Evolutionary conservation across 2,888 invertebrate species (phyloP).

Genomic region (Synanthedon andrenaeformis): DNA sequence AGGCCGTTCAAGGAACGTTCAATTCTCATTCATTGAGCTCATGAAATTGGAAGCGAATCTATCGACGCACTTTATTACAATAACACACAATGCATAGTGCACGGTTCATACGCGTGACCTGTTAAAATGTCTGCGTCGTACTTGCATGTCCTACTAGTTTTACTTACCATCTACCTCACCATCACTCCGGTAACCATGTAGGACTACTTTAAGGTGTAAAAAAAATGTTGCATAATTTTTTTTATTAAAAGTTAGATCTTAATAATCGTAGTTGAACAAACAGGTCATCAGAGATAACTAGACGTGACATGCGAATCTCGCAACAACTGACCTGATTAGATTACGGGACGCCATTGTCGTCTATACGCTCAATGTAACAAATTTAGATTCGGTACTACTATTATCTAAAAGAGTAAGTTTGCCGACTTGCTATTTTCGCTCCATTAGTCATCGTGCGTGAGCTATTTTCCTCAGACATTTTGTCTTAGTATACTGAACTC

Average conservation of each 20-base stretch:
- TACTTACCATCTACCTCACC: too few relatives aligned
- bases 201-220: too few relatives aligned
- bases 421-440: slow-evolving; percentile 1
- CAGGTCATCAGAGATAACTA: too few relatives aligned
- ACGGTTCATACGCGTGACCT: not conserved
- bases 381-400: slow-evolving; percentile 15
- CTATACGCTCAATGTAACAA: slow-evolving; percentile 22
- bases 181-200: too few relatives aligned
- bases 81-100: slow-evolving; percentile 7
- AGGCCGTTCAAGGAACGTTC: slow-evolving; percentile 37
- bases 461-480: slow-evolving; percentile 4
- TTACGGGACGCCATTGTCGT: slow-evolving; percentile 38
- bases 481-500: not conserved
- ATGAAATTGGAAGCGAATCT: slow-evolving; percentile 12
- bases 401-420: not conserved
- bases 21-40: slow-evolving; percentile 28
- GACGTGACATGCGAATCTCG: too few relatives aligned
- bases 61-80: slow-evolving; percentile 14
- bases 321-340: slow-evolving; percentile 32
- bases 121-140: too few relatives aligned
- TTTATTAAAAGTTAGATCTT: too few relatives aligned
- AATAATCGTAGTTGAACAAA: too few relatives aligned
- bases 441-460: slow-evolving; percentile 5
- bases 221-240: too few relatives aligned
- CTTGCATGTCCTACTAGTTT: too few relatives aligned